Base-by-base conservation (phyloP, 2,113 vertebrate species). In the Rhinopomastus cyanomelas region DNA sequence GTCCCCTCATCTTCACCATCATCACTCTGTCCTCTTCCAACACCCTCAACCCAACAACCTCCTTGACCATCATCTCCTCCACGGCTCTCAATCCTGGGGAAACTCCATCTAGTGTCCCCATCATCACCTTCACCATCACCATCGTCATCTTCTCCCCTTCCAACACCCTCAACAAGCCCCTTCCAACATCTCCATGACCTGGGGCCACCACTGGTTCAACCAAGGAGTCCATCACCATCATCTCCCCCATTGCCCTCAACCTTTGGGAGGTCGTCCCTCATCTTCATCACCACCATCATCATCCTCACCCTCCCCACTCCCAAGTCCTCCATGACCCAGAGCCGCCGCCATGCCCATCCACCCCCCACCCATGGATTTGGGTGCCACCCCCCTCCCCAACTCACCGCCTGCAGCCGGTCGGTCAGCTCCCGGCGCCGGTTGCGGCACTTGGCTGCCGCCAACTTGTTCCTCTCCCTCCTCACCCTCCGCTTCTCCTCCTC, bases 401-500 rank as follows among this genome's bases (percentile, higher is more conserved):
- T 99, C 96, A 99, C 99, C 97, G 98, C 98, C 96, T 99, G 99
- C 75, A 99, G 98, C 81, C 98, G 97, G 90, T 99, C 99, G 3
- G 99, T 99, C 87, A 99, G 98, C 80, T 99, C 99, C 84, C 99
- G 97, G 82, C 99, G 96, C 22, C 99, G 97, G 96, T 99, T 99
- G 51, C 99, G 97, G 66, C 99, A 99, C 83, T 99, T 99, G 57
- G 99, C 99, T 0, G 99, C 99, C 1, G 99, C 99, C 93, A 98
- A 68, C 67, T 99, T 99, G 97, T 99, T 99, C 74, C 99, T 94
- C 86, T 99, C 99, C 16, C 99, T 81, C 2, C 99, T 97, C 42
- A 99, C 98, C 6, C 98, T 97, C 7, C 99, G 97, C 87, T 99
- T 99, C 95, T 99, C 99, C 83, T 99, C 99, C 85, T 99, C 99